Conservation (phyloP, 1,140 invertebrate genomes). For the Drosophila paulistorum region DNA sequence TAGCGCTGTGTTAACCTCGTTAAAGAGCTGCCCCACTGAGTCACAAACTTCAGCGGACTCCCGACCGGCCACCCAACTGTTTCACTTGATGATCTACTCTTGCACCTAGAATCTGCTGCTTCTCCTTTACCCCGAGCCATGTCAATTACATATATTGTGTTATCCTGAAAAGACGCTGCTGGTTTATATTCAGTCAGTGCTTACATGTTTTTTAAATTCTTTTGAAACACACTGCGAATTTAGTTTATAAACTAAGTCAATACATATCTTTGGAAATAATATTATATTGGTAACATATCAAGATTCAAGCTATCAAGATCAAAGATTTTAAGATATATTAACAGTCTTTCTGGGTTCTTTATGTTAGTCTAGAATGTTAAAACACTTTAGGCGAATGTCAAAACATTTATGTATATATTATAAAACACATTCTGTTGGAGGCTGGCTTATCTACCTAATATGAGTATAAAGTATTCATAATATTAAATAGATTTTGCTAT, state of each 20-base stretch:
- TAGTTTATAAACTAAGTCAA: neutral
- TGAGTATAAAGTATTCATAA: neutral
- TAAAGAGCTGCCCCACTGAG: constrained; percentile 45
- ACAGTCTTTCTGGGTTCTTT: no score
- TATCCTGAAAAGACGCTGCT: neutral
- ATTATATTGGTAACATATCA: no score
- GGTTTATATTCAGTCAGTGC: neutral
- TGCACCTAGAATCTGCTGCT: neutral
- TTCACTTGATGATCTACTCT: neutral
- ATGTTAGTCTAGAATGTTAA: no score
- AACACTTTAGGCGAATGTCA: no score
- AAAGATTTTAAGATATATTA: no score
- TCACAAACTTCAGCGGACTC: neutral
- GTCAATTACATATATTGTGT: constrained; percentile 1
- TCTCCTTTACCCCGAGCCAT: neutral
- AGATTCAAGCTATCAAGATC: no score
- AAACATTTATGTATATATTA: no score
- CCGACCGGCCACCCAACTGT: neutral
- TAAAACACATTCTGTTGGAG: no score
- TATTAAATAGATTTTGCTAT: neutral
- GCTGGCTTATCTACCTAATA: no score
- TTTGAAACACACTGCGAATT: neutral
- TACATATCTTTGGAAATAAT: no score
- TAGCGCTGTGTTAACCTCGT: constrained; percentile 66
- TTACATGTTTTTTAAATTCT: neutral